Conservation (phyloP, 2,888 invertebrate species). For the Noctua janthina region DNA sequence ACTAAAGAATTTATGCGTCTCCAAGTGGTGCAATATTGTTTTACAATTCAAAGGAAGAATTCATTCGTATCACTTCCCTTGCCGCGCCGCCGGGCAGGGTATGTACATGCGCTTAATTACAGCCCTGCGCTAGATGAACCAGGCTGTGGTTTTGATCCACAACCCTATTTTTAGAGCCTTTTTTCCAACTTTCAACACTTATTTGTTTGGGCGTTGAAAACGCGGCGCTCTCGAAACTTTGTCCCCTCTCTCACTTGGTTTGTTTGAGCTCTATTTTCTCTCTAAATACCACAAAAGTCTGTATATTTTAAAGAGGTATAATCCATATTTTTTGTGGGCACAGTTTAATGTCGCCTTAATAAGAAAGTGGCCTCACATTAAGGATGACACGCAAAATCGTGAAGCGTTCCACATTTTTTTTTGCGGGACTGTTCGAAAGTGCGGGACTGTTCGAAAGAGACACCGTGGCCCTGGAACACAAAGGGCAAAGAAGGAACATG, state of each 20-base stretch:
- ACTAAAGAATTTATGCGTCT: no score
- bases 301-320: conserved; percentile 29
- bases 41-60: no score
- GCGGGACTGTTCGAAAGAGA: no score
- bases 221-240: conserved; percentile 18
- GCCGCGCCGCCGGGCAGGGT: neutral
- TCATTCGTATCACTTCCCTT: no score
- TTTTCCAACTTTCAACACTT: conserved; percentile 18
- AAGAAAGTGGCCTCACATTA: conserved; percentile 17
- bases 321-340: conserved; percentile 28
- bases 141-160: conserved; percentile 7
- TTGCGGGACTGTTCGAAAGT: no score
- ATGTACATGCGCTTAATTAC: conserved; percentile 13
- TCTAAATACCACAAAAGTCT: conserved; percentile 15
- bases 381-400: no score
- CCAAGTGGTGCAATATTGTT: no score
- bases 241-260: conserved; percentile 7
- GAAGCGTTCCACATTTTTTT: no score
- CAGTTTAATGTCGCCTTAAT: conserved; percentile 23
- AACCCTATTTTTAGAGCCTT: neutral
- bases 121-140: neutral
- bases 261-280: conserved; percentile 10
- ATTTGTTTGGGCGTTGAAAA: conserved; percentile 15
- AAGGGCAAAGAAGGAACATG: no score
- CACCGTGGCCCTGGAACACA: no score